phyloP scores from a whole-genome alignment of 2,113 vertebrate genomes.

The Butastur rufipennis region DNA sequence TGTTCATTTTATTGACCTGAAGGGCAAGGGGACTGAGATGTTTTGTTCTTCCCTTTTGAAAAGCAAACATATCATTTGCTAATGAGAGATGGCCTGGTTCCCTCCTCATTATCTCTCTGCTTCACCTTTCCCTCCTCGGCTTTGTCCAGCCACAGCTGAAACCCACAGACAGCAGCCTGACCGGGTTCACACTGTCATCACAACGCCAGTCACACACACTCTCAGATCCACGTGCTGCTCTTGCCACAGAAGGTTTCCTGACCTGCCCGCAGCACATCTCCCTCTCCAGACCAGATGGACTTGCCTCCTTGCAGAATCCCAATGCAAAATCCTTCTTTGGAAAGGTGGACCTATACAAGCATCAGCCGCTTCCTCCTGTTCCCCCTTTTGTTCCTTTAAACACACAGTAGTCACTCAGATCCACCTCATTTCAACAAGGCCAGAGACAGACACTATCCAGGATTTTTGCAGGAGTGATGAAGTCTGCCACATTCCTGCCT shows the following conservation, averaged over 20 bases:
- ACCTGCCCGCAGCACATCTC: not conserved
- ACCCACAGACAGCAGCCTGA: not conserved
- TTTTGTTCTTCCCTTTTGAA: not conserved
- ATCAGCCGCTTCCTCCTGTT: not conserved
- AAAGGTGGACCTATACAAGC: not conserved
- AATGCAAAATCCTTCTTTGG: not conserved
- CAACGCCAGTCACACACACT: not conserved
- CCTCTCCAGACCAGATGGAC: not conserved
- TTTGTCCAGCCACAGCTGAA: not conserved
- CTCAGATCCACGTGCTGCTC: not conserved
- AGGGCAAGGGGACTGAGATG: not conserved
- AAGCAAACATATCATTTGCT: not conserved
- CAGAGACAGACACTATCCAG: not conserved
- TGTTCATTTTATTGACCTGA: not conserved
- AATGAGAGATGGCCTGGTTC: not conserved
- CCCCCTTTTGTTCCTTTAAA: not conserved
- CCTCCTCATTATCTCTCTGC: not conserved
- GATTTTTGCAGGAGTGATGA: not conserved
- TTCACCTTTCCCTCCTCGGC: not conserved
- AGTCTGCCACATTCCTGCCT: not conserved
- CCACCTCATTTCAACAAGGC: not conserved
- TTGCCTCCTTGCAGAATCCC: not conserved
- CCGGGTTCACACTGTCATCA: not conserved
- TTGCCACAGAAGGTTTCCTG: not conserved
- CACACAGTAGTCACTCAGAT: not conserved